These are phyloP conservation scores for Drosophila insularis DNA, from an alignment of 1,140 invertebrate species.

Conservation along the genomic window DNA sequence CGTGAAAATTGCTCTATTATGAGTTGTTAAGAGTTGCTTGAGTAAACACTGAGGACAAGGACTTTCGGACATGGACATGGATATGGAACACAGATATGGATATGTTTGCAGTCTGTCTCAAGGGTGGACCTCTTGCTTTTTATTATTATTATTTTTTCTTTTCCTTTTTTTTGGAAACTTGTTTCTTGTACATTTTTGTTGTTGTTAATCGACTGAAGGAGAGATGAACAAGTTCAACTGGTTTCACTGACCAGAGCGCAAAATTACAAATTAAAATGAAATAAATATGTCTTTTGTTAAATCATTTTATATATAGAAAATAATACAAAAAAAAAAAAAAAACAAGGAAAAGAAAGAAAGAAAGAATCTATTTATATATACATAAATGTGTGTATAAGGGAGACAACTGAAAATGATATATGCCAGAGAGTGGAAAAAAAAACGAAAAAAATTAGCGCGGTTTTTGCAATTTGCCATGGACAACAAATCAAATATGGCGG, in stretches of 20 bases:
- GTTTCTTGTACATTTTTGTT: constrained; percentile 40
- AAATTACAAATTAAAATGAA: constrained; percentile 81
- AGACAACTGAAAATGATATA: constrained; percentile 66
- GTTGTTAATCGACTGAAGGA: constrained; percentile 60
- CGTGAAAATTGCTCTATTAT: constrained; percentile 82
- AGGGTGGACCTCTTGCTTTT: constrained; percentile 37
- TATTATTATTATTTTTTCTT: not conserved
- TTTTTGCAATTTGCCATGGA: constrained; percentile 73
- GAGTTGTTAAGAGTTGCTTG: constrained; percentile 79
- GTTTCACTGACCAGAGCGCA: constrained; percentile 76
- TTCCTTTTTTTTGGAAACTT: constrained; percentile 43
- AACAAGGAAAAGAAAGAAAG: not conserved
- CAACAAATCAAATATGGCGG: constrained; percentile 66
- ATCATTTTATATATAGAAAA: constrained; percentile 53
- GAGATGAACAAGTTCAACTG: constrained; percentile 67
- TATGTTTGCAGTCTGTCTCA: constrained; percentile 44
- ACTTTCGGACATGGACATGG: constrained; percentile 31
- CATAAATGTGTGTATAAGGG: constrained; percentile 7
- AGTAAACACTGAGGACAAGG: constrained; percentile 65
- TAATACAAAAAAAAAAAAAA: constrained; percentile 28
- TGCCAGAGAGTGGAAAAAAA: constrained; percentile 33
- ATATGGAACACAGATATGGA: constrained; percentile 45
- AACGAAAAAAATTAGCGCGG: constrained; percentile 75
- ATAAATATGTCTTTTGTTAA: constrained; percentile 79
- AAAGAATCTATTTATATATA: not conserved